Base-by-base conservation (phyloP, 92 coral and sea anemone genomes). In the Epizoanthus stellaris region DNA sequence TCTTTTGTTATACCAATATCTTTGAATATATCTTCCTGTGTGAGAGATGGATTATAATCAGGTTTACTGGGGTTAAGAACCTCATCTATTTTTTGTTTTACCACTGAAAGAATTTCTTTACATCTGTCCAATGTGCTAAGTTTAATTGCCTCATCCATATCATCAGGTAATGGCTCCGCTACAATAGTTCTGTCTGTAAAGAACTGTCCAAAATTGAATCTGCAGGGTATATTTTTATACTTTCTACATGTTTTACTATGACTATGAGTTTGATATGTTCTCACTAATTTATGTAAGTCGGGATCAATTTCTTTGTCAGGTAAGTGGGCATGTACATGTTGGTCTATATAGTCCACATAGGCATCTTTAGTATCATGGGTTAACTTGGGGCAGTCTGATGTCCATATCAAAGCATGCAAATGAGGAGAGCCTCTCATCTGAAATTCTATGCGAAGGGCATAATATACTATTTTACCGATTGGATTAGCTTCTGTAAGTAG, bases 201-300 rank as follows among this genome's bases (percentile, higher is more conserved):
- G 49, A 93, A 90, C 77, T 90, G 93, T 3, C 93, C 90, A 90
- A 93, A 90, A 70, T 90, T 84, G 36, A 92, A 92, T 81, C 95
- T 90, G 61, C 96, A 87, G 68, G 86, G 16, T 68, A 84, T 77
- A 72, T 87, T 93, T 75, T 86, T 85, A 68, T 90, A 90, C 73
- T 93, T 93, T 54, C 90, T 93, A 60, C 93, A 93, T 80, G 91
- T 84, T 93, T 85, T 93, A 67, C 71, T 58, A 67, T 86, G 90
- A 30, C 43, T 86, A 70, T 85, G 92, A 53, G 68, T 91, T 85
- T 89, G 90, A 70, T 89, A 88, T 69, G 19, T 91, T 85, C 81
- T 86, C 7, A 89, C 90, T 67, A 91, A 64, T 59, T 89, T 86
- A 75, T 82, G 54, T 39, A 89, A 75, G 34, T 86, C 82, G 16